These are phyloP conservation scores for Andricus curvator DNA, from an alignment of 2,888 invertebrate genomes.

Conservation along the genomic window DNA sequence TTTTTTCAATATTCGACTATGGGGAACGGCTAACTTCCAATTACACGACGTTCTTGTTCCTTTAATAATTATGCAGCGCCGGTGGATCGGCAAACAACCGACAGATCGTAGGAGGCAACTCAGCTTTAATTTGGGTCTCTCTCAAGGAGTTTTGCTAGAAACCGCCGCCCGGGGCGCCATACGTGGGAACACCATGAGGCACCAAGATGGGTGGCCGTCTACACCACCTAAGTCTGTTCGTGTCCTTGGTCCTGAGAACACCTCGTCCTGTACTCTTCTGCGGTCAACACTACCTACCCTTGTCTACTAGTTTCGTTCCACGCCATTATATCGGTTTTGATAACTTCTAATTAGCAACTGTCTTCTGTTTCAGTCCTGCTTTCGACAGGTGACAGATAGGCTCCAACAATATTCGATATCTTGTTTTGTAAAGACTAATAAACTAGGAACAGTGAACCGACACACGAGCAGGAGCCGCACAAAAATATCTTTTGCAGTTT, in stretches of 20 bases:
- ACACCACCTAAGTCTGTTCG: conserved; percentile 62
- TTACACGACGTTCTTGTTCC: conserved; percentile 72
- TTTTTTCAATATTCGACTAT: conserved; percentile 48
- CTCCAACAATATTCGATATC: not conserved
- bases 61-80: conserved; percentile 75
- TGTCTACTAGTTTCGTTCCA: conserved; percentile 8
- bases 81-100: conserved; percentile 64
- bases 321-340: conserved; percentile 8
- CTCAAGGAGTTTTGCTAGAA: conserved; percentile 69
- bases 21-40: conserved; percentile 64
- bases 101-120: conserved; percentile 67
- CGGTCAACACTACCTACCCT: conserved; percentile 41
- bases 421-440: not conserved
- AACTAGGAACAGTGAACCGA: not conserved
- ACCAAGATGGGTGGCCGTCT: conserved; percentile 71
- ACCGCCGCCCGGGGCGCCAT: conserved; percentile 71
- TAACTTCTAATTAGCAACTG: conserved; percentile 62
- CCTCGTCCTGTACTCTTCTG: conserved; percentile 60
- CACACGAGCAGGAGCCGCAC: not conserved
- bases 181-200: conserved; percentile 72
- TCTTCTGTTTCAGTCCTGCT: conserved; percentile 50
- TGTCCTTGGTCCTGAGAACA: conserved; percentile 71
- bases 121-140: conserved; percentile 74
- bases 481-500: not conserved
- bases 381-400: conserved; percentile 9